Percentiles rank a stretch among this genome's conserved stretches.
Conservation (phyloP, 2,113 vertebrate species). For the Felis catus region DNA sequence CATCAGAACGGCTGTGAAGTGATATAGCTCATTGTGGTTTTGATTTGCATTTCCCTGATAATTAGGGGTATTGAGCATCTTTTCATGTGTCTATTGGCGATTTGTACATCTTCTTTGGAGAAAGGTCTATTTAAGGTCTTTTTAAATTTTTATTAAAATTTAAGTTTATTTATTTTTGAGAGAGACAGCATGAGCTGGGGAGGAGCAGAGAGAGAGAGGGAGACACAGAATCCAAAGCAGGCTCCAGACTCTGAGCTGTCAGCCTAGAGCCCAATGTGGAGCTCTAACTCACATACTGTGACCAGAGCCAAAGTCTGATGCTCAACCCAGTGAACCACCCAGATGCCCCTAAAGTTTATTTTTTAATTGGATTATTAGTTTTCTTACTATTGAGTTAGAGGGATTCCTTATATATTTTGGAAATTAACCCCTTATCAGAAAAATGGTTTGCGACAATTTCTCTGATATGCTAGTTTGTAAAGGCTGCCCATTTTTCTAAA, state of each 20-base stretch:
- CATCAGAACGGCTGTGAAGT: background rate
- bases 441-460: background rate
- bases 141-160: background rate
- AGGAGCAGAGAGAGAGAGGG: no score
- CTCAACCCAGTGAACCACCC: no score
- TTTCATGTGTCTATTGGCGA: background rate
- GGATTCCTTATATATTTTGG: background rate
- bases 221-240: no score
- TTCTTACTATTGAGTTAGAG: background rate
- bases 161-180: no score
- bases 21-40: background rate
- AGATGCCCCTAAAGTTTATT: no score
- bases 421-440: background rate
- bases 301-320: no score
- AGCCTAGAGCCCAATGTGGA: no score
- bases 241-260: no score
- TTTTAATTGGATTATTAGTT: background rate
- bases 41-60: background rate
- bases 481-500: background rate
- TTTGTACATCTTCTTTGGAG: background rate
- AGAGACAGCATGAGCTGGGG: no score
- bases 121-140: background rate
- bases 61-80: background rate
- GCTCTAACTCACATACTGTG: no score
- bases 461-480: background rate